Evolutionary conservation across 1,140 invertebrate species (phyloP).

Genomic region (Zelostemma sp.): DNA sequence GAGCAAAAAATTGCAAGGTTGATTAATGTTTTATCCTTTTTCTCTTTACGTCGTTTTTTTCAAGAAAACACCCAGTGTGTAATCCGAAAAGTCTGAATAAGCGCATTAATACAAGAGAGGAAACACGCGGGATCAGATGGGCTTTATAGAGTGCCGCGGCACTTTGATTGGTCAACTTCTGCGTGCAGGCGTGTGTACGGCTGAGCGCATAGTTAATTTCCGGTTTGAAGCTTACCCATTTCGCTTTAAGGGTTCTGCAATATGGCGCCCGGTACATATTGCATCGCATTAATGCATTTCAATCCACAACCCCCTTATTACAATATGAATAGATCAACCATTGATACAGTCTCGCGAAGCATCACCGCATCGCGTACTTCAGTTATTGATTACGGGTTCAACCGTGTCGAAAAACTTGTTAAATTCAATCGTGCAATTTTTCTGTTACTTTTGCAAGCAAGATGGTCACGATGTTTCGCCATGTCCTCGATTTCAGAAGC

Average conservation of each 20-base stretch:
- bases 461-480: no score
- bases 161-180: slow-evolving; percentile 50
- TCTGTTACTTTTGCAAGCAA: no score
- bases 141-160: slow-evolving; percentile 32
- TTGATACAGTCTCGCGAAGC: no score
- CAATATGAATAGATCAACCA: background rate
- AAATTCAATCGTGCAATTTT: no score
- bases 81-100: slow-evolving; percentile 8
- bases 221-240: slow-evolving; percentile 44
- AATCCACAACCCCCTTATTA: background rate
- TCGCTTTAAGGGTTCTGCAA: slow-evolving; percentile 45
- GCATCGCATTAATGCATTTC: slow-evolving; percentile 40
- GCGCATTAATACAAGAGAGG: slow-evolving; percentile 9
- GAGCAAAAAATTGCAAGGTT: no score
- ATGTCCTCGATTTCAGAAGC: background rate
- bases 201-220: slow-evolving; percentile 51
- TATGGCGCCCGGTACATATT: slow-evolving; percentile 46
- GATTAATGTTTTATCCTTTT: no score
- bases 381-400: no score
- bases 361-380: no score
- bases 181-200: slow-evolving; percentile 40
- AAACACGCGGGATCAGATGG: slow-evolving; percentile 10
- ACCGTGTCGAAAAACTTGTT: no score
- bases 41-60: no score
- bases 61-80: slow-evolving; percentile 32